Base-by-base conservation (phyloP, 2,113 vertebrate genomes). In the Microtus richardsoni region DNA sequence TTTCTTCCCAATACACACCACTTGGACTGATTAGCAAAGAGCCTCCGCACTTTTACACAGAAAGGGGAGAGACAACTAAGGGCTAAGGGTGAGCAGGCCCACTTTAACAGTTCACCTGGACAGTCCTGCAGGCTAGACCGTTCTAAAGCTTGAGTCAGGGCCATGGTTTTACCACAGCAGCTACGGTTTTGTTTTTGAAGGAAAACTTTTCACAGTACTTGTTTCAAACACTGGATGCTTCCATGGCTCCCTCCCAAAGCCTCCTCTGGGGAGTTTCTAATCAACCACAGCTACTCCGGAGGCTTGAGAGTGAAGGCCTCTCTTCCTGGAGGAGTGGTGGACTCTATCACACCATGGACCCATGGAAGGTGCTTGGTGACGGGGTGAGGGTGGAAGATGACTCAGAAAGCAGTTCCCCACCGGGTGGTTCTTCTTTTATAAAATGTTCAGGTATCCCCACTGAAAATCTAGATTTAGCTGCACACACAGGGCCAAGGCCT, bases 191-290 rank as follows among this genome's bases (percentile, higher is more conserved):
- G 44, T 62, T 30, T 54, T 44, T 60, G 26, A 39, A 77, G 60
- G 66, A 91, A 80, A 79, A 71, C 74, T 91, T 94, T 75, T 58
- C 62, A 89, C 60, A 22, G n/a, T 21, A 60, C 84, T 44, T 84
- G 30, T n/a, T 30, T 39, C 17, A 71, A 91, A 62, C 54, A 39
- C 47, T 12, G 19, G 60, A 77, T 36, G 74, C 21, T 87, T 39
- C 83, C 49, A n/a, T 26, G n/a, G 74, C 9, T 88, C n/a, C 87
- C n/a, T 49, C 44, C 71, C 3, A 47, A 1, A 0, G 0, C 16
- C 14, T 58, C 64, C 71, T 79, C 62, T 28, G 80, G 11, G 68
- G 86, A 54, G 77, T 41, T 73, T 85, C 39, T 2, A 16, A 54
- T 28, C 36, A 73, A 77, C 60, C 83, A 66, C 82, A 74, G 49